Evolutionary conservation across 2,113 vertebrate species (phyloP), one percentile per base, ranked within the genome.

Genomic region (Sturnus vulgaris): DNA sequence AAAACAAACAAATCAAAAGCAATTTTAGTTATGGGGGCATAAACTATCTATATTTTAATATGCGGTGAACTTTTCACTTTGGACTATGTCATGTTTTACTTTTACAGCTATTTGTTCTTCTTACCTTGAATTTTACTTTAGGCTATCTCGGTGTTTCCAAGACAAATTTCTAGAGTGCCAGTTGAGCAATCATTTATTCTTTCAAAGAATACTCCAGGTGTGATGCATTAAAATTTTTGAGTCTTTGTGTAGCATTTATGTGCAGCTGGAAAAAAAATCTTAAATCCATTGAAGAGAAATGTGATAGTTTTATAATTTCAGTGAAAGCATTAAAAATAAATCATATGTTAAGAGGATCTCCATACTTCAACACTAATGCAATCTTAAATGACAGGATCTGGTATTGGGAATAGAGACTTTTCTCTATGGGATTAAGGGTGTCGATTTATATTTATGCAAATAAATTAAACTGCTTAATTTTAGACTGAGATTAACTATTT

Each of bases 311-410:
- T 81, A 60, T 90, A 71, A 90, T 92, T 92, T 75, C 79, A 78
- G 71, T 81, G 72, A 95, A 90, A 86, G 64, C 75, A 71, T 95
- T 93, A 94, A 86, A 93, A 93, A 95, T 75, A 94, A 95, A 88
- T 93, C n/a, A 42, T 86, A 86, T 49, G 40, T 77, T 96, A 94
- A 97, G 92, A 95, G 52, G 85, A 93, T 96, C 64, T 90, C 39
- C 30, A 46, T 86, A 57, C 64, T 86, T 93, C 59, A 92, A 63
- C 88, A 90, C 44, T 85, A 93, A 57, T 65, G 65, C 52, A 93
- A 20, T 86, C 93, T 83, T 81, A 88, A 66, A 10, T 92, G 93
- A 95, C 72, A 80, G 82, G 71, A 92, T 92, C 85, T 93, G 79
- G 35, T 88, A 86, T 31, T 56, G 44, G 76, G 82, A 85, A 78